Base-by-base conservation (phyloP, 1,140 invertebrate genomes). In the Panagrolaimus sp. region DNA sequence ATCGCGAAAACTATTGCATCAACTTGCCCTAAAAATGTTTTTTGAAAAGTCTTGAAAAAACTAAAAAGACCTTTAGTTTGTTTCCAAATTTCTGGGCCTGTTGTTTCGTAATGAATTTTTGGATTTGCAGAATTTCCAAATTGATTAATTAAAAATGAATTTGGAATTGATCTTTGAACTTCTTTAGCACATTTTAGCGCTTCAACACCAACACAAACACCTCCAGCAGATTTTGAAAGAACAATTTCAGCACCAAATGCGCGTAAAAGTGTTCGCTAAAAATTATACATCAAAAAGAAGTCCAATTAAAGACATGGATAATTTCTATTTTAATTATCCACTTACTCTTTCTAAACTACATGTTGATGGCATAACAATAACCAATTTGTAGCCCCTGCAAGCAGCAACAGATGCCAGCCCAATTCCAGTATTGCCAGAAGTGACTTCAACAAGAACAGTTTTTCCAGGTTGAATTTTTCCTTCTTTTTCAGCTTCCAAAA, bases 351-450 rank as follows among this genome's bases (percentile, higher is more conserved):
- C 71, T 75, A 24, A 73, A 70, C 7, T 67, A 82, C 85, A 84
- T 58, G 78, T 83, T 12, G 84, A 80, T 9, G 84, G 84, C 84
- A 85, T 84, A 1, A 79, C 77, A 17, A 85, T 71, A 52, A 85
- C 79, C 14, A 82, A 73, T 46, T 82, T 77, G 74, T 85, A 85
- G 1, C 84, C 84, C 45, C 78, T 79, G 1, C 78, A 78, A 21
- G 83, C 83, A 21, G 76, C 79, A 9, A 81, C 80, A 70, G 84
- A 76, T 14, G 84, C 84, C 38, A 85, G 73, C 3, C 75, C 84
- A 62, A 85, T 78, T 17, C 77, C 83, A 44, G 83, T 85, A 67
- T 85, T 85, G 70, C 84, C 84, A 12, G 78, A 81, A 9, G 84
- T 84, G 15, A 83, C 79, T 63, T 85, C 84, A 63, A 85, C 82